These are phyloP conservation scores for Paracanthobrama guichenoti DNA, from an alignment of 2,113 vertebrate species.

Conservation along the genomic window DNA sequence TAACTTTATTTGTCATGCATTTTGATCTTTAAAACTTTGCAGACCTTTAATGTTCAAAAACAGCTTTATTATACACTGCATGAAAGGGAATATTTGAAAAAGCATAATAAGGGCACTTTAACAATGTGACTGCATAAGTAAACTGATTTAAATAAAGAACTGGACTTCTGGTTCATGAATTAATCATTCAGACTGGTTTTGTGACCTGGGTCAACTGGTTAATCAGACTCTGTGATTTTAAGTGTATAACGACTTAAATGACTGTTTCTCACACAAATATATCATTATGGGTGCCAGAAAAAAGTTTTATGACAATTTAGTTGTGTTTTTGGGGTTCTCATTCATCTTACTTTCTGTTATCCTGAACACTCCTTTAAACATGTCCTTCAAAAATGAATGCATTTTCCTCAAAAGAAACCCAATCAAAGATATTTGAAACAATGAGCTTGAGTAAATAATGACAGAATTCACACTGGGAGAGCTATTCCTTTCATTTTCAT, in stretches of 20 bases:
- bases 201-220: not conserved
- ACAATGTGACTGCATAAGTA: no score
- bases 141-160: not conserved
- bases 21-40: no score
- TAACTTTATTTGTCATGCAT: no score
- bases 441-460: not conserved
- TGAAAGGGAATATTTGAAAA: no score
- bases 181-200: not conserved
- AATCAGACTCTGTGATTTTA: not conserved
- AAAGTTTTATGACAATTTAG: not conserved
- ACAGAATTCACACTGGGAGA: not conserved
- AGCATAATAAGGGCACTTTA: no score
- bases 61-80: no score
- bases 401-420: not conserved
- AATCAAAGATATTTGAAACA: not conserved
- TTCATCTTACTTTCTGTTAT: not conserved
- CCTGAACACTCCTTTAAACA: not conserved
- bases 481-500: not conserved
- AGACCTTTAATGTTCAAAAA: no score
- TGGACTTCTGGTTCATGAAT: not conserved
- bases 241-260: not conserved
- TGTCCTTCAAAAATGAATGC: not conserved
- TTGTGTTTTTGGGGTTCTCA: not conserved
- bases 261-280: not conserved
- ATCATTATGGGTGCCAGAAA: not conserved